These are phyloP conservation scores for Dorcus hopei DNA, from an alignment of 2,888 invertebrate species.

Conservation along the genomic window DNA sequence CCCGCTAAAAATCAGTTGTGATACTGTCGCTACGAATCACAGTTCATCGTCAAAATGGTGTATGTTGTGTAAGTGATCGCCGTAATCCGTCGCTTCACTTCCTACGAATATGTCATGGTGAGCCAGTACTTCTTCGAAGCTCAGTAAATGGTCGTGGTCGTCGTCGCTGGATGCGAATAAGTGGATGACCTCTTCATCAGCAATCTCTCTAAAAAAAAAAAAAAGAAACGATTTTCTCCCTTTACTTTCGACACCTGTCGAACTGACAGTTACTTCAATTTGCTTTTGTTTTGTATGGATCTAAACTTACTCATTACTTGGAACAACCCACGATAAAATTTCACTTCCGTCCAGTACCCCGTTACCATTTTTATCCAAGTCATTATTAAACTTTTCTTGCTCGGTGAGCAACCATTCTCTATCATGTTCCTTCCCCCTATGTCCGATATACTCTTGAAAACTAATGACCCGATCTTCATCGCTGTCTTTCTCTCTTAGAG, in stretches of 20 bases:
- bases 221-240: background rate
- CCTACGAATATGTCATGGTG: conserved; percentile 91
- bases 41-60: conserved; percentile 79
- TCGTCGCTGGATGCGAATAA: conserved; percentile 83
- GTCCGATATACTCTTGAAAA: conserved; percentile 80
- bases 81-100: conserved; percentile 87
- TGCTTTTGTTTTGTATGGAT: background rate
- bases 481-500: conserved; percentile 79
- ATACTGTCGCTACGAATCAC: conserved; percentile 43
- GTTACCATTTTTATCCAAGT: conserved; percentile 81
- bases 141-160: conserved; percentile 75
- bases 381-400: conserved; percentile 81
- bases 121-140: conserved; percentile 75
- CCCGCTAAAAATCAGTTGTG: background rate
- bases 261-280: background rate
- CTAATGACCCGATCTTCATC: conserved; percentile 81
- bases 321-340: conserved; percentile 85
- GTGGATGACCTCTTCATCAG: conserved; percentile 87
- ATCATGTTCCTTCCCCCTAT: conserved; percentile 65
- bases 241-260: background rate
- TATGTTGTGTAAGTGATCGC: conserved; percentile 77
- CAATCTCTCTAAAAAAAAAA: conserved; percentile 67
- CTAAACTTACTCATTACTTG: conserved; percentile 76
- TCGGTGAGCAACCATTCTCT: conserved; percentile 70
- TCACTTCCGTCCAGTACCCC: conserved; percentile 76